These are phyloP conservation scores for Bacillus rossius DNA, from an alignment of 1,140 invertebrate species.

Conservation along the genomic window DNA sequence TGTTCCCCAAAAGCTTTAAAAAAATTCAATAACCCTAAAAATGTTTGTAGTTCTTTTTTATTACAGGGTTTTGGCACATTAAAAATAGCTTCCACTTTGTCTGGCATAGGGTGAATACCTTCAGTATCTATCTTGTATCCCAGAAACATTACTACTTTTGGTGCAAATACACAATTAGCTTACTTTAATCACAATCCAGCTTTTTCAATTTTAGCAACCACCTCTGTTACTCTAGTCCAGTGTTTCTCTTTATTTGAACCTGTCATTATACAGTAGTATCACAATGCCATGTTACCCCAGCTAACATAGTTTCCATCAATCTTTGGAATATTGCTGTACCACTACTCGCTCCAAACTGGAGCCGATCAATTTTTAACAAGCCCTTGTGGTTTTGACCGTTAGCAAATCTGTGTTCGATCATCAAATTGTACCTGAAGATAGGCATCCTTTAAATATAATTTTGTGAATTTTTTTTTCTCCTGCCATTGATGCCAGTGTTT, in stretches of 20 bases:
- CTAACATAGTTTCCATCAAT: background rate
- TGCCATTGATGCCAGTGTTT: no score
- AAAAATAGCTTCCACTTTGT: conserved; percentile 35
- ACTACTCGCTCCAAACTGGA: no score
- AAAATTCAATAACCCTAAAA: conserved; percentile 38
- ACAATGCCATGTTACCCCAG: background rate
- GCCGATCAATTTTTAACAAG: no score
- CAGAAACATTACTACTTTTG: conserved; percentile 29
- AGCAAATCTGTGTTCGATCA: no score
- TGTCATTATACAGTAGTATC: background rate
- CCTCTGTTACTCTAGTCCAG: background rate
- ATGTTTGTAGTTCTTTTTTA: conserved; percentile 33
- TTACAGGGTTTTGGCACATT: conserved; percentile 36
- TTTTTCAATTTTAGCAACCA: background rate
- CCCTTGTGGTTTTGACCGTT: no score
- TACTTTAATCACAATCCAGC: conserved; percentile 25
- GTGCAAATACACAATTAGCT: conserved; percentile 33
- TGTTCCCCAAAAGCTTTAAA: conserved; percentile 35
- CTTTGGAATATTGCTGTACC: background rate
- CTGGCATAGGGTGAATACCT: conserved; percentile 28
- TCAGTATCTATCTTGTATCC: conserved; percentile 30
- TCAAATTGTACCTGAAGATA: no score
- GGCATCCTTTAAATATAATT: no score
- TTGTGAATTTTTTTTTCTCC: no score
- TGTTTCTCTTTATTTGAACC: conserved; percentile 4